phyloP scores from a whole-genome alignment of 2,113 vertebrate species.

The Tenebrosternarchus preto region DNA sequence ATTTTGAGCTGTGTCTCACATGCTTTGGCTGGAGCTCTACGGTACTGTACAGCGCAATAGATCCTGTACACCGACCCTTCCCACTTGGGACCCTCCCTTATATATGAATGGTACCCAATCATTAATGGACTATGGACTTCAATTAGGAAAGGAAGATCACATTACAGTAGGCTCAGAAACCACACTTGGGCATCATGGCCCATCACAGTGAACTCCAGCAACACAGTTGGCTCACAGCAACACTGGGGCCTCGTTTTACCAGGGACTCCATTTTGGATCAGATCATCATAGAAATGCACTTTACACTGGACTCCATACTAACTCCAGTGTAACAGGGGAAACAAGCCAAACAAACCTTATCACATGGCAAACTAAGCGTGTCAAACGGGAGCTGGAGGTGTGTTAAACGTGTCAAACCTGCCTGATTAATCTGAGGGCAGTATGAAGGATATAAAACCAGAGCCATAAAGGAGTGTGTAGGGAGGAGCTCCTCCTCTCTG shows the following conservation, averaged over 20 bases:
- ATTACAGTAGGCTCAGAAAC: too few relatives aligned
- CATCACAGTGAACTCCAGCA: neutral
- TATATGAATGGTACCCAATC: neutral
- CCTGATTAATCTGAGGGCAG: conserved; percentile 71
- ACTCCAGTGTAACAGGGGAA: conserved; percentile 42
- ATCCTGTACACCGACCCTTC: neutral
- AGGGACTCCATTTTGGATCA: neutral
- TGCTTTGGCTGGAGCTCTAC: neutral
- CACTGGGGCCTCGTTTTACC: neutral
- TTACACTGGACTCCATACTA: conserved; percentile 4
- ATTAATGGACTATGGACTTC: neutral
- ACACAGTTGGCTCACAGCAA: neutral
- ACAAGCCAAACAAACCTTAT: conserved; percentile 56
- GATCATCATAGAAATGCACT: neutral
- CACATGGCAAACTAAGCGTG: conserved; percentile 55
- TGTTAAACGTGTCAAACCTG: conserved; percentile 71
- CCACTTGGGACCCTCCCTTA: neutral
- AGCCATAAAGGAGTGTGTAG: conserved; percentile 51
- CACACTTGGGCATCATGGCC: too few relatives aligned
- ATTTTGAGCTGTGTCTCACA: neutral
- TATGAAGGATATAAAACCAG: conserved; percentile 59
- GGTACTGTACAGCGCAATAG: neutral
- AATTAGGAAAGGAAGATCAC: neutral
- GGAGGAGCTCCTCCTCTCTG: conserved; percentile 47
- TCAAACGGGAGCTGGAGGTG: conserved; percentile 68